These are phyloP conservation scores for Ctenicera cuprea DNA, from an alignment of 2,888 invertebrate genomes.

Conservation along the genomic window DNA sequence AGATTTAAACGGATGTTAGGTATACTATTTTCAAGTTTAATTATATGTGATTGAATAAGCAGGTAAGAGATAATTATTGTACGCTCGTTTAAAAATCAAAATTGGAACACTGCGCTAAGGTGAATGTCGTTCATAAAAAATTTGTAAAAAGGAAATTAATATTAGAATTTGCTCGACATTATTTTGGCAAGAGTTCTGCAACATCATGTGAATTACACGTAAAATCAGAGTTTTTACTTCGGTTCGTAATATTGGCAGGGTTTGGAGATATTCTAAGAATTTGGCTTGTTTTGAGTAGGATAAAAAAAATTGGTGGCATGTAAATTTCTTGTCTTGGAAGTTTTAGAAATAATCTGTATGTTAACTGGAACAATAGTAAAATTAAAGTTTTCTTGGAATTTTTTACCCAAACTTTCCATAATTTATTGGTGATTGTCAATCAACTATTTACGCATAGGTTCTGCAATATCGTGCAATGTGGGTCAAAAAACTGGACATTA, in stretches of 20 bases:
- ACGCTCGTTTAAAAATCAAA: neutral
- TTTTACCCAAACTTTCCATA: too few species aligned
- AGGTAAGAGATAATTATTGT: neutral
- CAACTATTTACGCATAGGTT: too few species aligned
- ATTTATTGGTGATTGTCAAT: too few species aligned
- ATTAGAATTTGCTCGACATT: neutral
- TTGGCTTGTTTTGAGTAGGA: neutral
- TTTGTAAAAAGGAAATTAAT: too few species aligned
- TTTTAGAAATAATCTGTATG: too few species aligned
- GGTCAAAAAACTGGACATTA: too few species aligned
- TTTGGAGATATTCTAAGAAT: conserved; percentile 22
- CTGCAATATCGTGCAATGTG: too few species aligned
- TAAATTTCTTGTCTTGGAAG: too few species aligned
- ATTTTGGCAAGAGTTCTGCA: conserved; percentile 12
- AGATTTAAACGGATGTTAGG: conserved; percentile 37
- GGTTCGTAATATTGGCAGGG: conserved; percentile 18
- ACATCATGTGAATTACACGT: conserved; percentile 1
- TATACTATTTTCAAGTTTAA: conserved; percentile 7
- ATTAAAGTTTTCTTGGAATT: too few species aligned
- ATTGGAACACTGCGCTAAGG: neutral
- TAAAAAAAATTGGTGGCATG: neutral
- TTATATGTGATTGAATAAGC: conserved; percentile 13
- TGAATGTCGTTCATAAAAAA: neutral
- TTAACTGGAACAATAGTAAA: too few species aligned
- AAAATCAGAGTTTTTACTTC: conserved; percentile 8